phyloP scores from a whole-genome alignment of 2,113 vertebrate species.

The western clawed frog (Xenopus tropicalis) region UCB_Xtro_10.0 CM004447.2:107612001-107612500 shows the following conservation, averaged over 20 bases:
- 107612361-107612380: background rate
- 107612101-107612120: background rate
- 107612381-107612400: slow-evolving; percentile 48
- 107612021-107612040: too few relatives aligned
- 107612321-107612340: slow-evolving; percentile 66
- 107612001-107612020: too few relatives aligned
- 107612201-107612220: too few relatives aligned
- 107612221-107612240: too few relatives aligned
- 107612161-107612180: too few relatives aligned
- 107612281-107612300: too few relatives aligned
- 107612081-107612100: background rate
- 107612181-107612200: too few relatives aligned
- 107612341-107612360: slow-evolving; percentile 67
- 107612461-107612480: slow-evolving; percentile 45
- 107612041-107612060: too few relatives aligned
- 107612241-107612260: too few relatives aligned
- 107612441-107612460: slow-evolving; percentile 52
- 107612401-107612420: slow-evolving; percentile 47
- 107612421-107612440: slow-evolving; percentile 38
- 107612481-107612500: slow-evolving; percentile 46
- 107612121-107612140: too few relatives aligned
- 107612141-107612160: too few relatives aligned
- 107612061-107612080: background rate
- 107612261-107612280: too few relatives aligned
- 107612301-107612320: background rate